Evolutionary conservation across 1,140 invertebrate species (phyloP), one percentile per base, ranked within the genome.

Genomic region (Meloidogyne exigua): DNA sequence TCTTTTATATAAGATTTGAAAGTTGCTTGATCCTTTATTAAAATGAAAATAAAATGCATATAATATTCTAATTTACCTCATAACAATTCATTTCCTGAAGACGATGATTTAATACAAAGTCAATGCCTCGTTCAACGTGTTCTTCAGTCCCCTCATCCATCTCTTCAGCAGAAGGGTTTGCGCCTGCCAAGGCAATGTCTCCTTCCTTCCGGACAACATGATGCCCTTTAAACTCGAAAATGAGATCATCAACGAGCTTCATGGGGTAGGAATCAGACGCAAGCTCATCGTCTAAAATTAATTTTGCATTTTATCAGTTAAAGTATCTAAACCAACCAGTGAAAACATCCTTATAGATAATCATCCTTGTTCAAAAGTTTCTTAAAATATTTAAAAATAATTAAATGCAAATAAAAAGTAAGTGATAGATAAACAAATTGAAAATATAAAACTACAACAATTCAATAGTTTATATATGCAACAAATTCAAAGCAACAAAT

Each of bases 241-340:
- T 87, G 32, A 95, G 80, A 88, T 95, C 93, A 88, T 96, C 94
- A 15, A 97, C 90, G 68, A 96, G 89, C 88, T 96, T 95, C 76
- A 95, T 92, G 90, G 93, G 96, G 88, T 94, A 96, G n/a, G 93
- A 93, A 89, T 98, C 95, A 49, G 95, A 95, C 90, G 96, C 96
- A 92, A 98, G 94, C 90, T 98, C 95, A 89, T 98, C 95, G 83
- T 94, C 80, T 78, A 68, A 81, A 86, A 82, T 70, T 67, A 36
- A 7, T 69, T 77, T 78, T 66, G 32, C n/a, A n/a, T n/a, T n/a
- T 36, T 44, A 42, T 21, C 42, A 71, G 76, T 32, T 32, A 23
- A 80, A 25, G n/a, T 64, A 44, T 57, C 68, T 78, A 63, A 66
- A 84, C 88, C 91, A 91, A 95, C 93, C 93, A 78, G 92, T 93